Evolutionary conservation across 2,113 vertebrate species (phyloP).

Genomic region (Scatophagus argus): DNA sequence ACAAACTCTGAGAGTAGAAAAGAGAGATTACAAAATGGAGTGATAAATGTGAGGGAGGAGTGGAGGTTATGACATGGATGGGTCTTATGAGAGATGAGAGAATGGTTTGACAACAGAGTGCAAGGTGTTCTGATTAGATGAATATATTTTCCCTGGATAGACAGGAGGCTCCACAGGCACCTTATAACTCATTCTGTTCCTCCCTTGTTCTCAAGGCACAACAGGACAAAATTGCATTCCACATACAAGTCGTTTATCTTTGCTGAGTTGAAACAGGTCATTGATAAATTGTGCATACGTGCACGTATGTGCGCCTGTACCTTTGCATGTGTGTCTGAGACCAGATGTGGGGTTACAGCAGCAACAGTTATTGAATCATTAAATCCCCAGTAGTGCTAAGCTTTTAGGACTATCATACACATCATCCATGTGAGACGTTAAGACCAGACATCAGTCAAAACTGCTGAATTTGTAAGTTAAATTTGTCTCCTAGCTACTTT

Average conservation of each 20-base stretch:
- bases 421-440: conserved; percentile 35
- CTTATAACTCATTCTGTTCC: conserved; percentile 57
- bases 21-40: conserved; percentile 49
- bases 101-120: conserved; percentile 54
- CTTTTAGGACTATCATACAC: conserved; percentile 25
- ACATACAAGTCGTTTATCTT: conserved; percentile 45
- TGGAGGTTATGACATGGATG: conserved; percentile 61
- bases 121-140: conserved; percentile 62
- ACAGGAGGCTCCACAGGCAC: conserved; percentile 44
- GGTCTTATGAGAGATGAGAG: conserved; percentile 53
- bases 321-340: not conserved
- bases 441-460: conserved; percentile 18
- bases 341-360: conserved; percentile 6
- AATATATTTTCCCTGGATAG: conserved; percentile 61
- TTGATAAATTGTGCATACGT: conserved; percentile 27
- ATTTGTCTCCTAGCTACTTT: not conserved
- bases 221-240: conserved; percentile 52
- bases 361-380: conserved; percentile 21
- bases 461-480: not conserved
- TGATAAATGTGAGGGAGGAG: conserved; percentile 65
- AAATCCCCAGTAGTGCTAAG: conserved; percentile 25
- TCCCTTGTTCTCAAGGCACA: conserved; percentile 42
- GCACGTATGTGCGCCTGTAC: not conserved
- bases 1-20: conserved; percentile 32
- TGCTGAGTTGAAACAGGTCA: conserved; percentile 39